Base-by-base conservation (phyloP, 2,888 invertebrate species). In the Caenorhabditis sp. region DNA sequence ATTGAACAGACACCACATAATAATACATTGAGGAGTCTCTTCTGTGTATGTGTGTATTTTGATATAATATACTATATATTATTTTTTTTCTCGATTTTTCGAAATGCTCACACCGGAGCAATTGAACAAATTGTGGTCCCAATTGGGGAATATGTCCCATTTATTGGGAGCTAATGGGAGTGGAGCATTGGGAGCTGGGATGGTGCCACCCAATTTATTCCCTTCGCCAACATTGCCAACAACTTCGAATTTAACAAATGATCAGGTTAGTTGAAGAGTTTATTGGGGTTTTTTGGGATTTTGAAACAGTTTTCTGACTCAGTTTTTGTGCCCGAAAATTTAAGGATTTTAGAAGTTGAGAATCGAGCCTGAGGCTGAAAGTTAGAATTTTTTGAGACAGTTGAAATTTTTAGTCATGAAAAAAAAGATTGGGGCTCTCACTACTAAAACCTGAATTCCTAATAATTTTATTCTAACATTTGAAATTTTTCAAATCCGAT, bases 261-360 rank as follows among this genome's bases (percentile, higher is more conserved):
- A 82, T 21, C 82, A 82, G 78, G 82, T 82, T 65, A 59, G 66
- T 72, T 59, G 25, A n/a, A n/a, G 38, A 54, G n/a, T 58, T 4
- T 25, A 20, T 53, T 68, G n/a, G 52, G 10, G 10, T 52, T n/a
- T 52, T n/a, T n/a, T n/a, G n/a, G n/a, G n/a, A n/a, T n/a, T n/a
- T n/a, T 54, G 12, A 23, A 12, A 31, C 31, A 31, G 31, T 50
- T 20, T 50, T 20, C 17, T 50, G 17, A 17, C n/a, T n/a, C n/a
- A n/a, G n/a, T n/a, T n/a, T n/a, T n/a, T n/a, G n/a, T n/a, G n/a
- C n/a, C n/a, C n/a, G n/a, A n/a, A n/a, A n/a, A n/a, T n/a, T n/a
- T n/a, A n/a, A n/a, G n/a, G n/a, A n/a, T n/a, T n/a, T n/a, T n/a
- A n/a, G n/a, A n/a, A n/a, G n/a, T n/a, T n/a, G n/a, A n/a, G n/a